These are phyloP conservation scores for Scaptomyza tumidula DNA, from an alignment of 2,888 invertebrate species.

Conservation along the genomic window DNA sequence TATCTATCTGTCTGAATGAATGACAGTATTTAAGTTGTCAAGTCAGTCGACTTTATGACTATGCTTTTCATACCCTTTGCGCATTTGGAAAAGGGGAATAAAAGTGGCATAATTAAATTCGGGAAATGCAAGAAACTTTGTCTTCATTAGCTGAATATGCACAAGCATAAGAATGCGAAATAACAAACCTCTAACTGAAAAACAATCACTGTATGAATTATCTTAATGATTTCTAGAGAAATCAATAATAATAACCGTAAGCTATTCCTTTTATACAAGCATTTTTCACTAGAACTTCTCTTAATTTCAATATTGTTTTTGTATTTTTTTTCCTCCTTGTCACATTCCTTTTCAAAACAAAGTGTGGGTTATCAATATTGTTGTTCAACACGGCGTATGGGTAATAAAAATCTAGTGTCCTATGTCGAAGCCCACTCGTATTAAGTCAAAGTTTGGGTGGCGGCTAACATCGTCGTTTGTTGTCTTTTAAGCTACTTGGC, in stretches of 20 bases:
- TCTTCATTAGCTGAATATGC: too few relatives aligned
- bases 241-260: too few relatives aligned
- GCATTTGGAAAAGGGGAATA: neutral
- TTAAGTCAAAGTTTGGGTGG: neutral
- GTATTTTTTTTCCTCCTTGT: conserved; percentile 7
- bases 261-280: neutral
- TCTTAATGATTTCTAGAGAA: too few relatives aligned
- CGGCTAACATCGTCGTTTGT: conserved; percentile 24
- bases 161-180: too few relatives aligned
- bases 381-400: conserved; percentile 66
- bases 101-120: neutral
- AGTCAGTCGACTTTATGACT: conserved; percentile 19
- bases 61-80: conserved; percentile 1
- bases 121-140: too few relatives aligned
- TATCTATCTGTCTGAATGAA: conserved; percentile 7
- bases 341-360: neutral
- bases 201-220: too few relatives aligned
- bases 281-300: neutral
- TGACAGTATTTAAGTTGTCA: conserved; percentile 17
- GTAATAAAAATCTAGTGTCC: conserved; percentile 53
- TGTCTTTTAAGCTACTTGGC: conserved; percentile 46
- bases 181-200: too few relatives aligned
- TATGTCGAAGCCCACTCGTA: neutral
- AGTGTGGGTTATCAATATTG: conserved; percentile 46
- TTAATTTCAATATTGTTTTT: too few relatives aligned